Base-by-base conservation (phyloP, 1,140 invertebrate species). In the Conus ventricosus region DNA sequence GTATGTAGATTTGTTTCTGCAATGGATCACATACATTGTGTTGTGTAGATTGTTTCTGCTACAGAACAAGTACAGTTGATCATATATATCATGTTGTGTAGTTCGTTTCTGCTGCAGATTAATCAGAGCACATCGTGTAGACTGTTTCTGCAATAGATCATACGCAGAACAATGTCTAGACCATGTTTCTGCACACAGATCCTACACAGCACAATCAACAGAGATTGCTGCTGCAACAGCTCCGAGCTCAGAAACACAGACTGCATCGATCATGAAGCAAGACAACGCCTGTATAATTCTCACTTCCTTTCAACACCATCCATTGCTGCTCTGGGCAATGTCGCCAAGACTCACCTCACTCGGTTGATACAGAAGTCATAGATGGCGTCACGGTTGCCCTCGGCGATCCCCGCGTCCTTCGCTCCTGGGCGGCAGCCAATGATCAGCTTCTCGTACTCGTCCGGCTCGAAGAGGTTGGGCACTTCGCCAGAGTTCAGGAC, bases 361-460 rank as follows among this genome's bases (percentile, higher is more conserved):
- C 95, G 90, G 89, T 95, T 95, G 87, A 95, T 95, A 90, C 94
- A 95, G 91, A 95, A 95, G 54, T 95, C 94, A 55, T 97, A 98
- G 86, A 98, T 97, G 20, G 95, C 96, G 93, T 98, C 98, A 57
- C 97, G 95, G 91, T 96, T 96, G 2, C 95, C 95, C 92, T 97
- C 96, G 39, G 96, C 93, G 88, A 98, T 96, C 5, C 97, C 97
- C 15, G 94, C 95, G 91, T 96, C 96, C 94, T 97, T 97, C 0
- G 97, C 98, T 0, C 96, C 96, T 11, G 96, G 96, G 20, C 97
- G 91, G 87, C 94, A 60, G 1, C 96, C 97, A 55, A 97, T 96
- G 86, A 98, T 97, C 1, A 97, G 96, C 93, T 97, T 97, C 93
- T 98, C 98, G 92, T 97, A 97, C 90, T 98, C 97, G 91, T 98